These are phyloP conservation scores for Vesta saturnalis DNA, from an alignment of 2,888 invertebrate genomes.

Conservation along the genomic window DNA sequence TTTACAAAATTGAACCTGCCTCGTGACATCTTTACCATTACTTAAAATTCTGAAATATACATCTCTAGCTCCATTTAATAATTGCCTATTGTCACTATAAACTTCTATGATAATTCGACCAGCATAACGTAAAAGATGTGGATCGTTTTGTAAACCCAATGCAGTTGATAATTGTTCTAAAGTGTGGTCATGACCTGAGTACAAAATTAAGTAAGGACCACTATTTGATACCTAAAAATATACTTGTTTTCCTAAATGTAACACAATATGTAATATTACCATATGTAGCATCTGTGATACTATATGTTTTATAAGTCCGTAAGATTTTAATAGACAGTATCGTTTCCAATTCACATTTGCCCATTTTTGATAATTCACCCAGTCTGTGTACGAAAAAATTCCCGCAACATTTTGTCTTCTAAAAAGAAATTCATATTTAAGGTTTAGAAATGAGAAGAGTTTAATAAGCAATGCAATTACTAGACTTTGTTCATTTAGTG, in stretches of 20 bases:
- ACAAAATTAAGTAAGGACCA: slow-evolving; percentile 59
- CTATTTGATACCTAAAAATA: slow-evolving; percentile 54
- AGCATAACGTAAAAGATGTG: slow-evolving; percentile 83
- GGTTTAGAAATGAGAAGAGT: too few relatives aligned
- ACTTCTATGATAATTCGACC: slow-evolving; percentile 89
- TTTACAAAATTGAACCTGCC: slow-evolving; percentile 82
- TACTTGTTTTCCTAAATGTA: neutral
- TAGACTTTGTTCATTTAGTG: too few relatives aligned
- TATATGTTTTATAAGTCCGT: slow-evolving; percentile 85
- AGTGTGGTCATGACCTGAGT: slow-evolving; percentile 92
- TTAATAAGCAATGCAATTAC: too few relatives aligned
- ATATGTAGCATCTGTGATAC: slow-evolving; percentile 84
- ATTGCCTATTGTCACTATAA: slow-evolving; percentile 73
- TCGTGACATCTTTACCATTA: slow-evolving; percentile 89
- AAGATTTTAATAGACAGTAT: slow-evolving; percentile 78
- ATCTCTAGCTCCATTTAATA: slow-evolving; percentile 64
- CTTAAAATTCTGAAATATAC: slow-evolving; percentile 85
- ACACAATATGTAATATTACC: slow-evolving; percentile 60
- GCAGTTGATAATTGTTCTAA: slow-evolving; percentile 84
- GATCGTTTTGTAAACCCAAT: slow-evolving; percentile 74
- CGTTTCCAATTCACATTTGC: slow-evolving; percentile 68
- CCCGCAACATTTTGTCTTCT: slow-evolving; percentile 75
- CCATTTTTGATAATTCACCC: slow-evolving; percentile 75
- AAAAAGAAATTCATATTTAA: too few relatives aligned
- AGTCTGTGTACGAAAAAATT: slow-evolving; percentile 83